Evolutionary conservation across 2,888 invertebrate species (phyloP), one percentile per base, ranked within the genome.

Genomic region (Drosophila mulleri): DNA sequence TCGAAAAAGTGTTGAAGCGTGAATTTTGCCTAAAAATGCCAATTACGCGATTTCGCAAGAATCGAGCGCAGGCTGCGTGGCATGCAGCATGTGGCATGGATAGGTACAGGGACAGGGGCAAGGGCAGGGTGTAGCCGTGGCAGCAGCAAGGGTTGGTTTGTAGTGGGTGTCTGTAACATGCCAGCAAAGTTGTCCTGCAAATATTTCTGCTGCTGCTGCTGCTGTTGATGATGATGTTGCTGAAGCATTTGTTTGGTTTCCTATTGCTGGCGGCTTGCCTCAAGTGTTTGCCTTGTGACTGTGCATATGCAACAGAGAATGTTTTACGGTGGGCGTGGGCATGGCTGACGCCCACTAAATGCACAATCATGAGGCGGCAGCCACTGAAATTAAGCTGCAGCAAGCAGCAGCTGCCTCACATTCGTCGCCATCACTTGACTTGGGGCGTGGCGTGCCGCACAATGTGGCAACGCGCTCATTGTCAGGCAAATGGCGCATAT

Each of bases 1-100:
- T 89, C 72, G 72, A 90, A 90, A 90, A 90, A 90, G 87, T 90
- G 90, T 88, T 88, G 89, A 83, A 88, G 88, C 90, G 89, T 88
- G 84, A 88, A 88, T 88, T 88, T 86, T 75, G 84, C 87, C 90
- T 90, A 90, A 88, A 88, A 88, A 88, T 86, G 89, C 88, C 88
- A 88, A 88, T 88, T 88, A 88, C 86, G 89, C 83, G 85, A 81
- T 87, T 82, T 82, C 71, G 70, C 70, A 72, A 69, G 57, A 44
- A 57, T 20, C 44, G 44, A 41, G 54, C 39, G 54, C 20, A 16
- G 6, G 37, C 53, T 53, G 39, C 23, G 39, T 1, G 37, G 52
- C 52, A 53, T 37, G 52, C 2, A 16, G 52, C 39, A 54, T 12
- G 53, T 2, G 39, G 54, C 39, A 29, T 7, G 29, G 7, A 29